Conservation (phyloP, 2,797 vertebrate species). For the Protosalanx chinensis region DNA sequence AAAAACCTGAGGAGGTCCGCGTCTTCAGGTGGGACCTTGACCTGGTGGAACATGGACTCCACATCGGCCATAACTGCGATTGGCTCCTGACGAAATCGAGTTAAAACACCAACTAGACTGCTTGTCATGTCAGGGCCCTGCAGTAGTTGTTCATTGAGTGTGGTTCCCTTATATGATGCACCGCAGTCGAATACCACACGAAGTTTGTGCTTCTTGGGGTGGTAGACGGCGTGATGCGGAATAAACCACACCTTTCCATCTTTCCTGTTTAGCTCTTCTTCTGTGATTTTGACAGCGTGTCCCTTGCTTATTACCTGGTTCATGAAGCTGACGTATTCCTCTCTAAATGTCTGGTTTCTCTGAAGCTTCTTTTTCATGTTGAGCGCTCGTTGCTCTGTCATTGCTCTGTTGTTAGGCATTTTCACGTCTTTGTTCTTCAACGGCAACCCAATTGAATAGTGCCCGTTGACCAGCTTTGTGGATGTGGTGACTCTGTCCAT, state of each 20-base stretch:
- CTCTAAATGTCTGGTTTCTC: not conserved
- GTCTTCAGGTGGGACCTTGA: not conserved
- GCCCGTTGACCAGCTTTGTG: not conserved
- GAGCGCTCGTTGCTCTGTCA: constrained; percentile 8
- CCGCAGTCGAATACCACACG: constrained; percentile 1
- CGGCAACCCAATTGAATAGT: constrained; percentile 17
- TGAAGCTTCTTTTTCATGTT: constrained; percentile 7
- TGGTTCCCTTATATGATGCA: not conserved
- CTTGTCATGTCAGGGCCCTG: not conserved
- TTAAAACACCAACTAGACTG: not conserved
- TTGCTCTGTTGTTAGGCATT: constrained; percentile 5
- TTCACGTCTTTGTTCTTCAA: not conserved
- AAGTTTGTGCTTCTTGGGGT: not conserved
- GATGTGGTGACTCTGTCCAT: not conserved
- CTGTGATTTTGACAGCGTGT: constrained; percentile 12
- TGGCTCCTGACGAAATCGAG: not conserved
- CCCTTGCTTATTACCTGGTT: not conserved
- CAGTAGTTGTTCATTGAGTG: not conserved
- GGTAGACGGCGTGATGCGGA: not conserved
- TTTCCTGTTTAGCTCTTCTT: not conserved
- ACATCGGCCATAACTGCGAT: not conserved
- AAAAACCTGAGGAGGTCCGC: not conserved
- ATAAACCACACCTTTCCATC: constrained; percentile 9
- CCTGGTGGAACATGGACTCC: not conserved
- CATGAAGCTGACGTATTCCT: constrained; percentile 18